Evolutionary conservation across 2,797 vertebrate species (phyloP).

Genomic region (Poliocrania exsul): DNA sequence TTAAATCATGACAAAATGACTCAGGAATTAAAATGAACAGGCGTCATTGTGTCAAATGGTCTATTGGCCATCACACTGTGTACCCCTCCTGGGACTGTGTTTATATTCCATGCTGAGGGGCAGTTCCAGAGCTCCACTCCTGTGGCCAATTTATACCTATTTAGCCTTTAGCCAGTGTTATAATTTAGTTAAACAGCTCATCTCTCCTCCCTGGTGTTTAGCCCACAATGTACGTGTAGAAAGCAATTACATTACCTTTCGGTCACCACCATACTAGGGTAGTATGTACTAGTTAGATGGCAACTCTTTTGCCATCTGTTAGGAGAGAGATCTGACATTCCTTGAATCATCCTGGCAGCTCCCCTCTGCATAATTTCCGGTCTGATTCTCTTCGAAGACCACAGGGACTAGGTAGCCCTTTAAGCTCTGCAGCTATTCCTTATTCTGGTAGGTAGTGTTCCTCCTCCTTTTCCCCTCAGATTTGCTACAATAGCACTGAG

Average conservation of each 20-base stretch:
- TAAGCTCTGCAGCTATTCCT: neutral
- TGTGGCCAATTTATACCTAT: neutral
- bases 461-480: neutral
- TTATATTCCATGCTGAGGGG: neutral
- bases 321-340: neutral
- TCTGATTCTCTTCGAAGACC: neutral
- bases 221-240: neutral
- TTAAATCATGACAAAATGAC: neutral
- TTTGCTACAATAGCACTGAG: neutral
- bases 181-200: neutral
- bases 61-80: neutral
- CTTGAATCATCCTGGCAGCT: neutral
- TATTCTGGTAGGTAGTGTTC: neutral
- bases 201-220: neutral
- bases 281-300: neutral
- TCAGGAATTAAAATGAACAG: neutral
- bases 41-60: neutral
- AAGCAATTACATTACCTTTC: neutral
- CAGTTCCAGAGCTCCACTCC: neutral
- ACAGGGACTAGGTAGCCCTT: neutral
- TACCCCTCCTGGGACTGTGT: neutral
- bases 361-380: neutral
- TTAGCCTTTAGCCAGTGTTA: neutral
- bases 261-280: neutral
- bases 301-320: neutral